A percentile compares a stretch with the other conserved stretches of the same genome.
Evolutionary conservation across 2,113 vertebrate species (phyloP).

Genomic region (Coptodon bakossiorum): DNA sequence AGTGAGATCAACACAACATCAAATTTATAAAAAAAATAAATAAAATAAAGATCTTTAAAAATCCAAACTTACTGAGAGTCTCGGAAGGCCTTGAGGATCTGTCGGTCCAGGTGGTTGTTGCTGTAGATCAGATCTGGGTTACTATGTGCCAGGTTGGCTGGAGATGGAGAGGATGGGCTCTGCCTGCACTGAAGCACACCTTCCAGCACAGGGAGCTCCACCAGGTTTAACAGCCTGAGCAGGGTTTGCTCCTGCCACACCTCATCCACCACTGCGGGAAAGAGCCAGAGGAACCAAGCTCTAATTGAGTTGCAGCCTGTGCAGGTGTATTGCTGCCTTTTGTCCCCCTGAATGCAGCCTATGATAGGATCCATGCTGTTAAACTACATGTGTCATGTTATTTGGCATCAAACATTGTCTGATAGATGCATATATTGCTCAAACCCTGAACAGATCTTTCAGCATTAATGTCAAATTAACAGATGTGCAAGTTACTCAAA

Average conservation of each 20-base stretch:
- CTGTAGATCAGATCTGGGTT: conserved; percentile 71
- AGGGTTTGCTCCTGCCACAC: conserved; percentile 94
- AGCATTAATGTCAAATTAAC: neutral
- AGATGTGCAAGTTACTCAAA: neutral
- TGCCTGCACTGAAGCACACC: conserved; percentile 76
- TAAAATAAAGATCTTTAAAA: neutral
- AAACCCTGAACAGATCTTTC: neutral
- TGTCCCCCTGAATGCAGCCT: neutral
- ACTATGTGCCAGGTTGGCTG: conserved; percentile 5
- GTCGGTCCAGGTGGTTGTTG: conserved; percentile 84
- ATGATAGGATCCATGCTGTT: neutral
- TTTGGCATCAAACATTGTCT: neutral
- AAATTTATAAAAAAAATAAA: neutral
- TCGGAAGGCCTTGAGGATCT: conserved; percentile 87
- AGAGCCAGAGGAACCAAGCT: fast-evolving
- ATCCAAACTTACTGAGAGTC: conserved; percentile 80
- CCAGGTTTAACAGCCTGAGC: conserved; percentile 81
- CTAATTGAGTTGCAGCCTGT: fast-evolving
- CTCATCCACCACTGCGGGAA: conserved; percentile 78
- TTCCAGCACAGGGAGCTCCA: conserved; percentile 90
- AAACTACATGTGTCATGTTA: neutral
- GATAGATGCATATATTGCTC: neutral
- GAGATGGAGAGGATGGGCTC: neutral
- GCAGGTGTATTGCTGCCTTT: neutral
- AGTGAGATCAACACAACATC: neutral